Base-by-base conservation (phyloP, 2,888 invertebrate species). In the Trichopoda pennipes region DNA sequence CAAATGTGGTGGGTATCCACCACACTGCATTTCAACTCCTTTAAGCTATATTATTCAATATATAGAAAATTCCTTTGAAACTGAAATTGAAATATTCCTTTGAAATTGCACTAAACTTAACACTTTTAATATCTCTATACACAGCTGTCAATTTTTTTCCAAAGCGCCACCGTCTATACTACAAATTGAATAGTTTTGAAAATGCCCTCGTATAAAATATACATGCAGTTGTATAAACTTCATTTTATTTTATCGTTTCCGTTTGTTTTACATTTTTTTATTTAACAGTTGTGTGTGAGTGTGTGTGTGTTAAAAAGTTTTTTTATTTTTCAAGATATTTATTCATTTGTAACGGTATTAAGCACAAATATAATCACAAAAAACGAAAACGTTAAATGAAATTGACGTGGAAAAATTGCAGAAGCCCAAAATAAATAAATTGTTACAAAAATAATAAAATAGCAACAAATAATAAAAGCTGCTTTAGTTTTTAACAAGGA, bases 401-500 rank as follows among this genome's bases (percentile, higher is more conserved):
- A 77, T 74, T 77, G 81, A 69, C 81, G 77, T 81, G 68, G 64
- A 81, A 81, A 76, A 73, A 75, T 75, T 68, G 44, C 58, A 68
- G 58, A 42, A 60, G 75, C 58, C 75, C 47, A 72, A 80, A 80
- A 75, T 68, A 75, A 68, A 75, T 68, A 68, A 75, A 75, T 68
- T 68, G 49, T 68, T 42, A 68, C 56, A 66, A 75, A 44, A 58
- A 19, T 38, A 66, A 17, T 51, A 75, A 68, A 68, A 38, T 23
- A 58, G 51, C 66, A 66, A 51, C 58, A 75, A 75, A 75, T 64
- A 66, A 51, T 58, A 47, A 66, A 75, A 56, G 63, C 56, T 51
- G 58, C 58, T 53, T 75, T 68, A 75, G 66, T 68, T 66, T 75
- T 75, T 75, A 75, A 60, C 66, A 12, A 75, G 75, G 64, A 75